Evolutionary conservation across 2,113 vertebrate species (phyloP), one percentile per base, ranked within the genome.

Genomic region (Ceyx melanurus): DNA sequence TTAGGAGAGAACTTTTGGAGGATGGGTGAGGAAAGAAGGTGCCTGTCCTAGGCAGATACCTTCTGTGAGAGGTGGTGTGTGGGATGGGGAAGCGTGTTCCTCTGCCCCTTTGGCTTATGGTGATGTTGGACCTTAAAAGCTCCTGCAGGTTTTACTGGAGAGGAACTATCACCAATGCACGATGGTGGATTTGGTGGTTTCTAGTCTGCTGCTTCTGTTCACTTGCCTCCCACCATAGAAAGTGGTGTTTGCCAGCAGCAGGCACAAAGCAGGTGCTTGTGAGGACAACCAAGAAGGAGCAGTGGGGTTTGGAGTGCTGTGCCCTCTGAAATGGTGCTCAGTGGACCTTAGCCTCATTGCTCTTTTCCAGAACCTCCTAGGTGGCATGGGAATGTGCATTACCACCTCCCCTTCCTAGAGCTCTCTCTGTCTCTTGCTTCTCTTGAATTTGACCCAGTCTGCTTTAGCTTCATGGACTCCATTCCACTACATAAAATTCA

Each of bases 201-300:
- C 21, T 65, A 46, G 9, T 45, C 18, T 58, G 66, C 78, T 78
- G 46, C 57, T 89, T 86, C 64, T 93, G 56, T 78, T 94, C 16
- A 5, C n/a, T 90, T 87, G 57, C n/a, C 48, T 70, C 54, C 54
- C 23, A 7, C 74, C 92, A 75, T 82, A 78, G 79, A 66, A 92
- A 85, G 46, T 62, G 79, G 14, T 87, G 42, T 51, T 92, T 60
- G 20, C 23, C 21, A 33, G 4, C 20, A 16, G 1, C 18, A 74
- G 71, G 50, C 18, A 10, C 43, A 40, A 88, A 77, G 50, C 46
- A 70, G 42, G 51, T 77, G 42, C 51, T 91, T 65, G 48, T 53
- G 75, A 85, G 23, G 45, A 11, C 92, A 53, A 57, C 71, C 76
- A 43, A 80, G 71, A 87, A 66, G 0, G 4, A 90, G 15, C 68